A percentile compares a stretch with the other conserved stretches of the same genome.
phyloP scores from a whole-genome alignment of 1,140 invertebrate genomes.

The Pogonomyrmex barbatus region DNA sequence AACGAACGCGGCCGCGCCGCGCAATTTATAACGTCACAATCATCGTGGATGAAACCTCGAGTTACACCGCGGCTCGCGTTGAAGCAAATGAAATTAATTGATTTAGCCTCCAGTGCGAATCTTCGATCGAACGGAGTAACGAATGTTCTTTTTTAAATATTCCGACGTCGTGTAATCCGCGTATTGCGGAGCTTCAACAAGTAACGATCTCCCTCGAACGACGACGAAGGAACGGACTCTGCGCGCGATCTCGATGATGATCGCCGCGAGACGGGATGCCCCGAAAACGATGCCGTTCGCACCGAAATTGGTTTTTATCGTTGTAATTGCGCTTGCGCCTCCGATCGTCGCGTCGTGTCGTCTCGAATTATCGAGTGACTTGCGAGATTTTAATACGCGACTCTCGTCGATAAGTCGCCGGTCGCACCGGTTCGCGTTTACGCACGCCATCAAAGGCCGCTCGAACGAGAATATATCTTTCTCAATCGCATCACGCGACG shows the following conservation, averaged over 20 bases:
- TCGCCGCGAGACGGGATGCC: neutral
- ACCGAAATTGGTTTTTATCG: constrained; percentile 43
- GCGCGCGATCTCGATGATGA: neutral
- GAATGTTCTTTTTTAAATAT: constrained; percentile 54
- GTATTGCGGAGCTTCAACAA: constrained; percentile 15
- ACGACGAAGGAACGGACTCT: neutral
- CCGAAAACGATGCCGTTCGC: constrained; percentile 2
- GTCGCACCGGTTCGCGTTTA: constrained; percentile 18
- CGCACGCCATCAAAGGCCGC: constrained; percentile 32
- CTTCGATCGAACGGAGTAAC: constrained; percentile 54
- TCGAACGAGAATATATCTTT: constrained; percentile 44
- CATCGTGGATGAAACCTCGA: constrained; percentile 57
- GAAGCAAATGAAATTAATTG: constrained; percentile 72
- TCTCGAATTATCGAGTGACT: constrained; percentile 26
- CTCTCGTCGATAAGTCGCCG: constrained; percentile 26
- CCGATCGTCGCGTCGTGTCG: neutral
- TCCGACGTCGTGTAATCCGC: neutral
- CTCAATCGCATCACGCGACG: constrained; percentile 42
- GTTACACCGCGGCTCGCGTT: constrained; percentile 25
- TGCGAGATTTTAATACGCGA: constrained; percentile 46
- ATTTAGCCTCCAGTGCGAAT: constrained; percentile 59
- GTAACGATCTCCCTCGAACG: constrained; percentile 10
- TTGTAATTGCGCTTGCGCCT: constrained; percentile 12
- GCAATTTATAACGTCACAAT: constrained; percentile 76
- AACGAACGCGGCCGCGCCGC: constrained; percentile 63